phyloP scores from a whole-genome alignment of 2,888 invertebrate genomes.

The Phyllotreta cruciferae region DNA sequence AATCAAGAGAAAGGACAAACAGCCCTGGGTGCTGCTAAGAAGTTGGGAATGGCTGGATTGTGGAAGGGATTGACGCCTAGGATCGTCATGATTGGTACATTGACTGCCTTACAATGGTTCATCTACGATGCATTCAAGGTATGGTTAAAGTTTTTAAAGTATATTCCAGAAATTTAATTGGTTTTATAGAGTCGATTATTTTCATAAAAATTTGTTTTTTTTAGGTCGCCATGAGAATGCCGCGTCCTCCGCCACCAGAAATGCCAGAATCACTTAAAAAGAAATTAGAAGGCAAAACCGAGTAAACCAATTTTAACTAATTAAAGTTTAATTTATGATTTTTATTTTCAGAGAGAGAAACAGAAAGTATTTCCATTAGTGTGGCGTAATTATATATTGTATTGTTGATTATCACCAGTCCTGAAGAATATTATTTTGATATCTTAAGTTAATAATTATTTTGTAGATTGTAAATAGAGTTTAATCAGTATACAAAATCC shows the following conservation, averaged over 20 bases:
- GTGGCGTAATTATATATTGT: conserved; percentile 19
- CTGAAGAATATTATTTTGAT: conserved; percentile 31
- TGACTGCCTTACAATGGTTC: conserved; percentile 97
- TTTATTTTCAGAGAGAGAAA: conserved; percentile 26
- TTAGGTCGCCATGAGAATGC: conserved; percentile 77
- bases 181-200: background rate
- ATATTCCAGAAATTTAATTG: conserved; percentile 1
- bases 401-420: conserved; percentile 20
- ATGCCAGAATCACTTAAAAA: conserved; percentile 92
- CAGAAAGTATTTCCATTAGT: conserved; percentile 43
- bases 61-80: conserved; percentile 93
- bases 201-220: conserved; percentile 35
- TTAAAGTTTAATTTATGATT: conserved; percentile 19
- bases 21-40: conserved; percentile 75
- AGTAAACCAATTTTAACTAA: conserved; percentile 28
- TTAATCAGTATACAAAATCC: conserved; percentile 34
- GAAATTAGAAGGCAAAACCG: conserved; percentile 64
- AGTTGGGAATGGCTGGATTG: conserved; percentile 77
- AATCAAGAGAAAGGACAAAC: conserved; percentile 90
- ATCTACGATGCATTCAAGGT: conserved; percentile 88
- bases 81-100: conserved; percentile 97
- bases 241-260: conserved; percentile 94
- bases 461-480: conserved; percentile 48
- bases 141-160: conserved; percentile 22
- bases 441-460: conserved; percentile 34